Base-by-base conservation (phyloP, 2,113 vertebrate species). In the Gadus macrocephalus region DNA sequence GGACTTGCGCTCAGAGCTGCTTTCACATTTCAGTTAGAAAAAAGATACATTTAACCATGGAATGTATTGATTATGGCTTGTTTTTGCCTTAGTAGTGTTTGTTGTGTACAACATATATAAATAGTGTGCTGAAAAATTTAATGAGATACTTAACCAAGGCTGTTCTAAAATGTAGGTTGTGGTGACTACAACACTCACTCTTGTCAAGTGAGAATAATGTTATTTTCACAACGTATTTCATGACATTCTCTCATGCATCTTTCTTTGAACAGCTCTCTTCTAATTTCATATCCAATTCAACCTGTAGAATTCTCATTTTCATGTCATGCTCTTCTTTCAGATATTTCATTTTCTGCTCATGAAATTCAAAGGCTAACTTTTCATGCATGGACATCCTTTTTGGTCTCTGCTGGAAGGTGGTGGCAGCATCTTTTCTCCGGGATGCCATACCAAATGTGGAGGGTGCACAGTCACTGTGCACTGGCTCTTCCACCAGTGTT, bases 361-460 rank as follows among this genome's bases (percentile, higher is more conserved):
- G 55, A 62, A 80, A 74, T 68, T 71, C 59, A 60, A 9, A 73
- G 35, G 58, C 64, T 66, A 80, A 35, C 67, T 19, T 76, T 66
- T 70, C 58, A 68, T 76, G 64, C 16, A 73, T 60, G 59, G 28
- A 63, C n/a, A 75, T 27, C 59, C 31, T 70, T 63, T 74, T 70
- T 63, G 31, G 35, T 71, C 69, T 71, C 38, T 78, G 68, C 22
- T 78, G 58, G 7, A 42, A 31, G 56, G 60, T 56, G 59, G 69
- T 49, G 49, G 66, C 58, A 19, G 8, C 58, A 71, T 14, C 4
- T 38, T 38, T 38, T 38, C 35, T 38, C 35, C 9, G 35, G 35
- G 35, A 38, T 38, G 35, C 35, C 35, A n/a, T 20, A 11, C 5
- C 58, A 20, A 59, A 62, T 70, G 68, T 61, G 31, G 58, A 49